Evolutionary conservation across 2,797 vertebrate genomes (phyloP).

Genomic region (Cirrhinus molitorella): DNA sequence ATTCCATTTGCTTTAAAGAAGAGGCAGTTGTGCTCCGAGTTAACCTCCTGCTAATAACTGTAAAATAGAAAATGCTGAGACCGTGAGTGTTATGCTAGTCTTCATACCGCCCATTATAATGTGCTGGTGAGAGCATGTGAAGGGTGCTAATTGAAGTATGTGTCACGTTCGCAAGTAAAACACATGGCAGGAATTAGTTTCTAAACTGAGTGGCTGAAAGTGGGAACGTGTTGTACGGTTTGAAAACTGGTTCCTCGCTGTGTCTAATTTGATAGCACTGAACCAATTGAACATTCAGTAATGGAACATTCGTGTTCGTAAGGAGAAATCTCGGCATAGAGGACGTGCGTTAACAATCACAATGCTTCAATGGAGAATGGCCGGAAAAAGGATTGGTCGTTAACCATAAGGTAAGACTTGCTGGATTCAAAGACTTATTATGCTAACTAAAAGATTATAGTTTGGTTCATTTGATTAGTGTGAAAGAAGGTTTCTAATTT

Average conservation of each 20-base stretch:
- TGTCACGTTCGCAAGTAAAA: constrained; percentile 56
- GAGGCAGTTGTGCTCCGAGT: constrained; percentile 48
- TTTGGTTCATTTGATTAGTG: not conserved
- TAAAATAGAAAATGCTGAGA: constrained; percentile 58
- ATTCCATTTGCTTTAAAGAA: constrained; percentile 61
- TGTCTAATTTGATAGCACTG: constrained; percentile 39
- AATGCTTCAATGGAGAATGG: not conserved
- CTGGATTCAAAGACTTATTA: not conserved
- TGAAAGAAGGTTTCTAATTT: not conserved
- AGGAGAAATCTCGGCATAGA: not conserved
- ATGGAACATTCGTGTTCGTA: not conserved
- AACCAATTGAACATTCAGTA: constrained; percentile 15
- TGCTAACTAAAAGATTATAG: not conserved
- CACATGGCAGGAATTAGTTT: constrained; percentile 58
- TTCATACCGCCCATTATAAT: constrained; percentile 58
- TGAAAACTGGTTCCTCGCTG: constrained; percentile 38
- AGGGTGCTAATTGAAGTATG: constrained; percentile 64
- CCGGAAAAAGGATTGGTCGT: not conserved
- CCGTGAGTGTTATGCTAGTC: constrained; percentile 48
- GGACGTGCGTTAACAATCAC: not conserved
- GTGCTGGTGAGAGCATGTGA: constrained; percentile 49
- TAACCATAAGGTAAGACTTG: not conserved
- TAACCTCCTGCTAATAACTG: constrained; percentile 63
- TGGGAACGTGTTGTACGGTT: constrained; percentile 48
- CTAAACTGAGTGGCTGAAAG: constrained; percentile 56